Evolutionary conservation across 2,797 vertebrate species (phyloP).

Genomic region (Anableps anableps): DNA sequence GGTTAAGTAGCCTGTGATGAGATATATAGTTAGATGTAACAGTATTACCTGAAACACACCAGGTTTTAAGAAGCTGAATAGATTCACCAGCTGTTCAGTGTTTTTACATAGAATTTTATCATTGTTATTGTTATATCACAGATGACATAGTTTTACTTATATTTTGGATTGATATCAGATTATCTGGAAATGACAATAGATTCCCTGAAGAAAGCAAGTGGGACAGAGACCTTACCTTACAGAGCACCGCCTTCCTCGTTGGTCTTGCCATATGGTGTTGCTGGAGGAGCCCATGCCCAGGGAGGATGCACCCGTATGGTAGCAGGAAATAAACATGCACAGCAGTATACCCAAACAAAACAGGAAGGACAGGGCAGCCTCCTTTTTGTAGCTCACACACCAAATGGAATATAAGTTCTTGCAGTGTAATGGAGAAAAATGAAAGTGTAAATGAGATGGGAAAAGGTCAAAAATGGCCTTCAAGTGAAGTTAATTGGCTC

Average conservation of each 20-base stretch:
- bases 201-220: conserved; percentile 23
- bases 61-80: conserved; percentile 6
- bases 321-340: conserved; percentile 70
- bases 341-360: conserved; percentile 49
- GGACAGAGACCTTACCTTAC: conserved; percentile 30
- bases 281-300: conserved; percentile 59
- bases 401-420: conserved; percentile 14
- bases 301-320: conserved; percentile 69
- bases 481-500: conserved; percentile 57
- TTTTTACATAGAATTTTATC: background rate
- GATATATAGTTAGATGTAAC: background rate
- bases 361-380: conserved; percentile 37
- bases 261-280: conserved; percentile 74
- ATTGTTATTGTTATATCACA: background rate
- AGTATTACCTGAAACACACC: background rate
- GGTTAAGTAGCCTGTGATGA: background rate
- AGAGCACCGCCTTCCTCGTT: conserved; percentile 46
- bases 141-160: background rate
- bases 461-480: conserved; percentile 65
- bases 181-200: background rate
- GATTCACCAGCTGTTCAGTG: conserved; percentile 19
- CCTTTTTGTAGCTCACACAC: conserved; percentile 27
- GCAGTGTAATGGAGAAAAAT: conserved; percentile 43
- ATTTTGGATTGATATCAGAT: conserved; percentile 1
- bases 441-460: conserved; percentile 29